These are phyloP conservation scores for Sisyra nigra DNA, from an alignment of 2,888 invertebrate genomes.

Conservation along the genomic window DNA sequence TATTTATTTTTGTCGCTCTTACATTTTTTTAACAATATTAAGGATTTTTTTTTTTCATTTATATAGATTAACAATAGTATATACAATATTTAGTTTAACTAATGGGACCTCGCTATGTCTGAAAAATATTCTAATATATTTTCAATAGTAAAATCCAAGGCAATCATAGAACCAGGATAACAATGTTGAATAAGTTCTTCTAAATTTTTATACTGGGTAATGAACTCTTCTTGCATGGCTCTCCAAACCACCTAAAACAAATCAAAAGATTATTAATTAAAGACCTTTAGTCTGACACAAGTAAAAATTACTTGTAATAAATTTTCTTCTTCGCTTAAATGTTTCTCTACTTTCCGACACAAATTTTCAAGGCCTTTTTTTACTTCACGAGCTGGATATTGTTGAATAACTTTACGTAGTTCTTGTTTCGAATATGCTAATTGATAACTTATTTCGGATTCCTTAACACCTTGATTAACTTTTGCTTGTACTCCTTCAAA, in stretches of 20 bases:
- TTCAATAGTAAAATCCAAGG: slow-evolving; percentile 86
- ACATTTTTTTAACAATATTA: too few species aligned
- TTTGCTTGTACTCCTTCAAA: slow-evolving; percentile 93
- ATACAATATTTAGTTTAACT: slow-evolving; percentile 19
- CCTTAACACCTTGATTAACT: slow-evolving; percentile 86
- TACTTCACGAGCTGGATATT: slow-evolving; percentile 87
- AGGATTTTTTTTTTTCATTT: too few species aligned
- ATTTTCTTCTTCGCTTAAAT: slow-evolving; percentile 87
- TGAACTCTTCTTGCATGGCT: slow-evolving; percentile 98
- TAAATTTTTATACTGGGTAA: slow-evolving; percentile 85
- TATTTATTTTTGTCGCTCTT: too few species aligned
- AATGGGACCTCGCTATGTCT: slow-evolving; percentile 93
- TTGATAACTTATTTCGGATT: slow-evolving; percentile 95
- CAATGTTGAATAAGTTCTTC: slow-evolving; percentile 88
- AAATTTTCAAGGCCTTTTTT: slow-evolving; percentile 85
- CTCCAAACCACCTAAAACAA: slow-evolving; percentile 83
- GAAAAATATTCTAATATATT: slow-evolving; percentile 95
- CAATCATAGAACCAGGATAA: slow-evolving; percentile 89
- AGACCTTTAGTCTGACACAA: neutral
- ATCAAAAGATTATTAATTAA: slow-evolving; percentile 6
- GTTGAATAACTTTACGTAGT: slow-evolving; percentile 81
- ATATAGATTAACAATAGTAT: neutral
- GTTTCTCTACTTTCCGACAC: slow-evolving; percentile 94
- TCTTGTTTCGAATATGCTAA: slow-evolving; percentile 95
- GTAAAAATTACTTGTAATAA: slow-evolving; percentile 47